Evolutionary conservation across 2,113 vertebrate species (phyloP), one percentile per base, ranked within the genome.

Genomic region (Rhipidura dahli): DNA sequence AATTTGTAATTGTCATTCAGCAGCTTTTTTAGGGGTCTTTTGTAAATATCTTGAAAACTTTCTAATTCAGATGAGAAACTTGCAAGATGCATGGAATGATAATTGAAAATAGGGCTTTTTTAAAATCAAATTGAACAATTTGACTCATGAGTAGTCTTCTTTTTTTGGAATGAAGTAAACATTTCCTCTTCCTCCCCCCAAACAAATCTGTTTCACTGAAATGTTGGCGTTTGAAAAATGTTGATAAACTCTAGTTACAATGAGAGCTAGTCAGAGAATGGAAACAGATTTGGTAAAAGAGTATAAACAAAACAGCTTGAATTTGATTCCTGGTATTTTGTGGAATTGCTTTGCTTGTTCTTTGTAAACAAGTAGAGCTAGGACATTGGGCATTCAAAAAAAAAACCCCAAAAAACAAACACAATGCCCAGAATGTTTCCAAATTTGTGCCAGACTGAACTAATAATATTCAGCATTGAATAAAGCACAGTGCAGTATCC

Each of bases 171-270:
- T 82, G 85, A 95, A 97, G 94, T 92, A 85, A 96, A 92, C 72
- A 90, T 96, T 96, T 96, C 91, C 93, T 90, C 72, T 93, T 65
- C 86, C 77, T 92, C 77, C 86, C 93, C 89, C 93, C 76, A 97
- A 95, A 97, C 93, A 97, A 97, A 97, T 97, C 92, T 96, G 95
- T 96, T 97, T 92, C 93, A 89, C 88, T 90, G 86, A 93, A 96
- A 96, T 92, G 88, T 45, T 97, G 94, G 94, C 94, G 30, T 96
- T 94, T 91, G 94, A 90, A 90, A 97, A 97, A 92, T 95, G 93
- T 92, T 96, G 92, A 94, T 94, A 96, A 97, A 96, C 76, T 93
- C 60, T 65, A 81, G 83, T 90, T 96, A 95, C 96, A 97, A 96
- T 95, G 65, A 96, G 80, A 95, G 71, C 85, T 83, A 95, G 86